Percentiles rank a stretch among this genome's conserved stretches.
Evolutionary conservation across 92 coral and sea anemone genomes (phyloP).

Genomic region (Pocillopora grandis): DNA sequence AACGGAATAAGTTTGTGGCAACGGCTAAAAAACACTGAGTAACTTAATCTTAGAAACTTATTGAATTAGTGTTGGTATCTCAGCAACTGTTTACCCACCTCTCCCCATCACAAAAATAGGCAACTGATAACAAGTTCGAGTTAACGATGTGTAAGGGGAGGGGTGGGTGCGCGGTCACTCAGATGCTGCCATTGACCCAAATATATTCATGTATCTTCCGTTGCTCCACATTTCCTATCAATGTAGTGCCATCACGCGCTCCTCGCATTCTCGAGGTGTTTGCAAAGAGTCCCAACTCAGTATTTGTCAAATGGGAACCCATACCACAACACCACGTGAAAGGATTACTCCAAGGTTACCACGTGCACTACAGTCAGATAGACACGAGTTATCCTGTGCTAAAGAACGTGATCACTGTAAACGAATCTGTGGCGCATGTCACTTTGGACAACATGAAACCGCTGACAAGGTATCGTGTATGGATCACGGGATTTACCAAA

Average conservation of each 20-base stretch:
- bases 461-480: conserved; percentile 52
- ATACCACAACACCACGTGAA: conserved; percentile 46
- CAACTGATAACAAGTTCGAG: too few relatives aligned
- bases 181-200: too few relatives aligned
- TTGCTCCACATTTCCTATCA: neutral
- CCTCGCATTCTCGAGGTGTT: conserved; percentile 45
- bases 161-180: too few relatives aligned
- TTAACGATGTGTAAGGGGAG: too few relatives aligned
- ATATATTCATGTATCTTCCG: too few relatives aligned
- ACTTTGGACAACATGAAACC: conserved; percentile 62
- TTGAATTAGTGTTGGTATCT: too few relatives aligned
- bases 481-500: conserved; percentile 71
- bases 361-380: conserved; percentile 54
- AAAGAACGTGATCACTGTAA: conserved; percentile 63
- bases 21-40: too few relatives aligned
- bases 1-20: too few relatives aligned
- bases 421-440: conserved; percentile 43
- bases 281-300: conserved; percentile 33
- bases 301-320: conserved; percentile 65
- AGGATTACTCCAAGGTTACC: conserved; percentile 65
- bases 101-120: too few relatives aligned
- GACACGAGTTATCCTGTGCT: conserved; percentile 40
- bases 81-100: too few relatives aligned
- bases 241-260: conserved; percentile 59
- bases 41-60: too few relatives aligned